Evolutionary conservation across 2,888 invertebrate genomes (phyloP), one percentile per base, ranked within the genome.

Genomic region (Patella ulyssiponensis): DNA sequence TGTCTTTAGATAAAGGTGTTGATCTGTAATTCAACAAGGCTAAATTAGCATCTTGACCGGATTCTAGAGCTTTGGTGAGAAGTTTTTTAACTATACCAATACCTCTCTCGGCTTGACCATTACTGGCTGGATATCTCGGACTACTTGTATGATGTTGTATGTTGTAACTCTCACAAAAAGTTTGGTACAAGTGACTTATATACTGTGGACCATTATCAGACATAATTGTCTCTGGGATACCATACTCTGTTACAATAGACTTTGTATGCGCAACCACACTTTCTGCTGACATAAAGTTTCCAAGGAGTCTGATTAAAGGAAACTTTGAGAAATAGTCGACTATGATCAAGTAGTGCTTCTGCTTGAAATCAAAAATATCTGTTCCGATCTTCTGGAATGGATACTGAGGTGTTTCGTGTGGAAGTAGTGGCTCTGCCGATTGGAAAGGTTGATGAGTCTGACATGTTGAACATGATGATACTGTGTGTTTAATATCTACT

Each of bases 391-490:
- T 74, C 20, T 56, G 54, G n/a, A 15, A 56, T 53, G 56, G 74
- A 12, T n/a, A 14, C n/a, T 12, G 17, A 14, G 74, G 74, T 12
- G 56, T 27, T 15, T 20, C 27, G 2, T 71, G 58, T 58, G 58
- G 3, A 27, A 1, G 23, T 23, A 71, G 23, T 17, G 71, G 17
- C n/a, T 58, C 58, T 2, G 17, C n/a, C 17, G 58, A n/a, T 17
- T 58, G 17, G 17, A n/a, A n/a, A 58, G 58, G n/a, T 2, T n/a
- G 17, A 3, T 58, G n/a, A n/a, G 58, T 23, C 2, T n/a, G n/a
- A n/a, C n/a, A n/a, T 20, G 73, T 73, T 17, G 23, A 23, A 73
- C 54, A 73, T 53, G 73, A 53, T 23, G 73, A 33, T 51, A 52
- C 52, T 52, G 27, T 23, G 15, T 51, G 20, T 27, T 71, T 71